These are phyloP conservation scores for Perizoma affinitatum DNA, from an alignment of 2,888 invertebrate genomes.

Conservation along the genomic window DNA sequence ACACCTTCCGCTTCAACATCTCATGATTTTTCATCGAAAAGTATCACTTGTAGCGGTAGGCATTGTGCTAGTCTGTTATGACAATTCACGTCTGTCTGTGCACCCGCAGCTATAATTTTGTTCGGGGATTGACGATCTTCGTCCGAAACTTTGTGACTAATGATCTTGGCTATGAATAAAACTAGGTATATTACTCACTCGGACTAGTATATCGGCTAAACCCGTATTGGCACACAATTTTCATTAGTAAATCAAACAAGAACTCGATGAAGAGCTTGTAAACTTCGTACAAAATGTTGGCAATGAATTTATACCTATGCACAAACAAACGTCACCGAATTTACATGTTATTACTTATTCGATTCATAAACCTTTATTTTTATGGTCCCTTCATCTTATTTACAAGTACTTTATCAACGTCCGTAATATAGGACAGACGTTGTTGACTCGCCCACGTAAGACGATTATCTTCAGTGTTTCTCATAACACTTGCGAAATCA, in stretches of 20 bases:
- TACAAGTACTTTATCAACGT: slow-evolving; percentile 49
- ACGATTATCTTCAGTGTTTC: slow-evolving; percentile 40
- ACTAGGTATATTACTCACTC: too few species aligned
- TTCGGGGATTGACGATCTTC: too few species aligned
- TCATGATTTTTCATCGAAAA: slow-evolving; percentile 7
- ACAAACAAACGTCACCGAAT: slow-evolving; percentile 4
- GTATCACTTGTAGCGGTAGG: neutral
- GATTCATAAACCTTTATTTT: slow-evolving; percentile 32
- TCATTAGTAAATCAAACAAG: slow-evolving; percentile 3
- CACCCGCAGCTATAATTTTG: too few species aligned
- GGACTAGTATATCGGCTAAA: neutral
- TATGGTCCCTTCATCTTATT: slow-evolving; percentile 41
- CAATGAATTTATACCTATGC: slow-evolving; percentile 9
- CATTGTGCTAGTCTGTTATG: too few species aligned
- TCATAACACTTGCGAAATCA: slow-evolving; percentile 37
- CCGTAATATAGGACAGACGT: slow-evolving; percentile 46
- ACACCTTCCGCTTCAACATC: slow-evolving; percentile 14
- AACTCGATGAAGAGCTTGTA: slow-evolving; percentile 14
- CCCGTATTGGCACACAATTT: neutral
- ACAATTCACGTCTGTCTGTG: too few species aligned
- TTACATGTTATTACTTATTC: slow-evolving; percentile 14
- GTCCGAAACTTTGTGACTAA: too few species aligned
- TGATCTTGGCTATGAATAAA: too few species aligned
- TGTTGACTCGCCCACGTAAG: slow-evolving; percentile 43
- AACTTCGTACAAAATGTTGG: slow-evolving; percentile 13